These are phyloP conservation scores for Xylota sylvarum DNA, from an alignment of 2,888 invertebrate genomes.

Conservation along the genomic window DNA sequence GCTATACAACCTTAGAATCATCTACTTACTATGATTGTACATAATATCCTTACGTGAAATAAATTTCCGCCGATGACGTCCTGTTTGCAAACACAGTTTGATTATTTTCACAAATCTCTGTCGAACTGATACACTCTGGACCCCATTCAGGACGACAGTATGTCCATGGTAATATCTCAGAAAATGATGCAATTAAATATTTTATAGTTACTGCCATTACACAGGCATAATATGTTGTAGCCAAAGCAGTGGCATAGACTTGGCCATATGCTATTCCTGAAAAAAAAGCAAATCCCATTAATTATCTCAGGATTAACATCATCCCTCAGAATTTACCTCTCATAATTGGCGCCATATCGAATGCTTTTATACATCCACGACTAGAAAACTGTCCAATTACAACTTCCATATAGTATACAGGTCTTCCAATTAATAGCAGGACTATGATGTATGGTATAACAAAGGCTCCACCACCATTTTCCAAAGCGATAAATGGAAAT, in stretches of 20 bases:
- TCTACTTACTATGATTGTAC: too few relatives aligned
- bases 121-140: slow-evolving; percentile 82
- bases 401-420: slow-evolving; percentile 90
- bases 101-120: slow-evolving; percentile 72
- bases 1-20: too few relatives aligned
- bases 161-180: slow-evolving; percentile 87
- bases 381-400: slow-evolving; percentile 90
- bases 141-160: slow-evolving; percentile 87
- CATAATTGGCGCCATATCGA: slow-evolving; percentile 88
- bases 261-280: slow-evolving; percentile 87
- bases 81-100: slow-evolving; percentile 65
- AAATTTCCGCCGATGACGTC: slow-evolving; percentile 84
- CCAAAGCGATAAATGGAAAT: slow-evolving; percentile 88
- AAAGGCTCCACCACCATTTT: slow-evolving; percentile 89
- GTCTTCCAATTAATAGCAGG: slow-evolving; percentile 88
- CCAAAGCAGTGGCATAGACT: slow-evolving; percentile 86
- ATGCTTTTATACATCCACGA: slow-evolving; percentile 88
- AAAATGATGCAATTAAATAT: slow-evolving; percentile 88
- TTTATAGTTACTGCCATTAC: slow-evolving; percentile 88
- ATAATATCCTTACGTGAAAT: slow-evolving; percentile 83
- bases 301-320: not conserved
- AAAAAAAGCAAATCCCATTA: not conserved
- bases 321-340: slow-evolving; percentile 86
- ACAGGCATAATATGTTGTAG: slow-evolving; percentile 89
- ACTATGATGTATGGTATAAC: slow-evolving; percentile 89